Percentiles rank a stretch among this genome's conserved stretches.
Conservation (phyloP, 2,113 vertebrate genomes). For the Athene cunicularia region DNA sequence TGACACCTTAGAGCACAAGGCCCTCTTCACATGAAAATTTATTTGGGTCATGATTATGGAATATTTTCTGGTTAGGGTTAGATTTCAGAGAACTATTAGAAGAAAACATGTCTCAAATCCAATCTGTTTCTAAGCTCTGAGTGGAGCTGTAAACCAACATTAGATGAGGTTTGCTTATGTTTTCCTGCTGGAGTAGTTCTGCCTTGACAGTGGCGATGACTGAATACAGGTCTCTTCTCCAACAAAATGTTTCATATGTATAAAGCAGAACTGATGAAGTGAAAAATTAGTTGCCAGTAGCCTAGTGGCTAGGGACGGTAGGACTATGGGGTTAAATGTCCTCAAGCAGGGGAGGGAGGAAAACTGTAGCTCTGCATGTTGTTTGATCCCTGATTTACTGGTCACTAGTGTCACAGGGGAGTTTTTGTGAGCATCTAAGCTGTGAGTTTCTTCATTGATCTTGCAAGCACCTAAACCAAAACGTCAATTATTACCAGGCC, state of each 20-base stretch:
- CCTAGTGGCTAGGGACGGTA: not conserved
- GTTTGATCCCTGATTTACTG: not conserved
- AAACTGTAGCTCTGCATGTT: not conserved
- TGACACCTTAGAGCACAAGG: not conserved
- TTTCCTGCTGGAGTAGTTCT: not conserved
- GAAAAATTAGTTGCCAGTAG: not conserved
- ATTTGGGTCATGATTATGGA: not conserved
- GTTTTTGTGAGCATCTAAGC: not conserved
- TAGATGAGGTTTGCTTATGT: not conserved
- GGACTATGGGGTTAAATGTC: not conserved
- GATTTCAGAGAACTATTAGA: not conserved
- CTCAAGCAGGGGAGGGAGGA: not conserved
- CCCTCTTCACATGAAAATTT: not conserved
- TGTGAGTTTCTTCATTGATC: not conserved
- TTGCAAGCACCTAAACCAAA: not conserved
- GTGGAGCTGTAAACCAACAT: rapidly evolving
- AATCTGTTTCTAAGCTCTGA: not conserved
- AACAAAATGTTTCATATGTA: not conserved
- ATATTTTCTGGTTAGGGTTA: not conserved
- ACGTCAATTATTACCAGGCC: not conserved
- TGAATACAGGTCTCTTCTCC: not conserved
- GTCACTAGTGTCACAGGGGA: not conserved
- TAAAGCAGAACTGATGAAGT: not conserved
- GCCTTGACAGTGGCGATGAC: not conserved
- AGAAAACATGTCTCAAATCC: not conserved